phyloP scores from a whole-genome alignment of 2,797 vertebrate species.

The Pseudomugil gertrudae region DNA sequence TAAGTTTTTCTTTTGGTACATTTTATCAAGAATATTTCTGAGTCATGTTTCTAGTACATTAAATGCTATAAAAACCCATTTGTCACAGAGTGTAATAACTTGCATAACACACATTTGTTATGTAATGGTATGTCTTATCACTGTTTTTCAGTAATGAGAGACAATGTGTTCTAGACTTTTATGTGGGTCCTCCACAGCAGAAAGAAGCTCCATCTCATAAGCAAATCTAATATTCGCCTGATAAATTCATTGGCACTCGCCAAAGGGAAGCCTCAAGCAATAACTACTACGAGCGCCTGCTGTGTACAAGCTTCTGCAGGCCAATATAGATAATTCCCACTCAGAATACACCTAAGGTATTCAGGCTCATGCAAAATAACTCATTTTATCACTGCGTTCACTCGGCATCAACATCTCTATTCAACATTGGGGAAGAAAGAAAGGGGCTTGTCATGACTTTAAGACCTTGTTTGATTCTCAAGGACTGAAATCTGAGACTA shows the following conservation, averaged over 20 bases:
- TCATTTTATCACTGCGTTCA: conserved; percentile 41
- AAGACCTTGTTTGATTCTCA: conserved; percentile 37
- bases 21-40: conserved; percentile 14
- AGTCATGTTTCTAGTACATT: neutral
- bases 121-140: conserved; percentile 26
- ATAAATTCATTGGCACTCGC: conserved; percentile 74
- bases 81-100: conserved; percentile 2
- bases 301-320: conserved; percentile 52
- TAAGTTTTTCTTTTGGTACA: neutral
- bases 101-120: conserved; percentile 15
- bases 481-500: neutral
- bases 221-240: conserved; percentile 66
- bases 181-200: conserved; percentile 34
- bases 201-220: conserved; percentile 58
- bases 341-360: conserved; percentile 30
- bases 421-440: conserved; percentile 41
- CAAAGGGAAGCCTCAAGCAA: conserved; percentile 70
- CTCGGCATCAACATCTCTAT: conserved; percentile 45
- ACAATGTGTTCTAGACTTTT: conserved; percentile 30
- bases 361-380: conserved; percentile 33
- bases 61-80: neutral
- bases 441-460: conserved; percentile 31
- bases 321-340: conserved; percentile 57
- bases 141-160: conserved; percentile 41
- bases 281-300: conserved; percentile 64